These are phyloP conservation scores for Glyptemys insculpta DNA, from an alignment of 2,797 vertebrate genomes.

Conservation along the genomic window DNA sequence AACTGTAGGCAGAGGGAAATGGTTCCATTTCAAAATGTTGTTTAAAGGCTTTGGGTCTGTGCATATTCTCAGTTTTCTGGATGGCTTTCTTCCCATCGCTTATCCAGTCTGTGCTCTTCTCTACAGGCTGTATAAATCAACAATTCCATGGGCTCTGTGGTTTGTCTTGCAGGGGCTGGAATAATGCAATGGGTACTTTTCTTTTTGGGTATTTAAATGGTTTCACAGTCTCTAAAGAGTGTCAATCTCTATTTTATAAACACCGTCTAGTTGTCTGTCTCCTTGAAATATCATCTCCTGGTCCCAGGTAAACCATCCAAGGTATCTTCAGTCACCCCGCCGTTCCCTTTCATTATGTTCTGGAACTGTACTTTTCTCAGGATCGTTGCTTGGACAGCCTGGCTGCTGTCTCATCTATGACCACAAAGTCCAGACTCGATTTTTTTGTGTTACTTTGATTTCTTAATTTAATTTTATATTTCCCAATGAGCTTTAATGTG, in stretches of 20 bases:
- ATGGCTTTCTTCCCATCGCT: neutral
- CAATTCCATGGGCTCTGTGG: no score
- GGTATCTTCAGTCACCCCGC: neutral
- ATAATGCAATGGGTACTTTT: neutral
- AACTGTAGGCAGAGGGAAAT: neutral
- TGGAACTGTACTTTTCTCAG: neutral
- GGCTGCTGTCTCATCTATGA: neutral
- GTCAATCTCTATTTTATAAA: neutral
- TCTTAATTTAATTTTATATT: neutral
- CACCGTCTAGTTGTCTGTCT: neutral
- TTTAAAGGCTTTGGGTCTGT: neutral
- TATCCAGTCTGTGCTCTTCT: neutral
- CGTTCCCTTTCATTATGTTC: neutral
- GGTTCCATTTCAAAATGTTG: neutral
- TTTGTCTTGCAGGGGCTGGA: no score
- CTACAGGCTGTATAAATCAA: neutral
- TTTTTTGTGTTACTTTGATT: neutral
- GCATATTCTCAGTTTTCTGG: neutral
- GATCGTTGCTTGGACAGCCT: no score
- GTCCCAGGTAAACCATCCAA: neutral
- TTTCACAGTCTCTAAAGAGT: neutral
- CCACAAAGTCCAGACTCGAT: neutral
- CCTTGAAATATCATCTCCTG: neutral
- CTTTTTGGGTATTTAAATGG: no score
- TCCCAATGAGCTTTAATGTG: neutral